Base-by-base conservation (phyloP, 2,797 vertebrate species). In the Anomalospiza imberbis region DNA sequence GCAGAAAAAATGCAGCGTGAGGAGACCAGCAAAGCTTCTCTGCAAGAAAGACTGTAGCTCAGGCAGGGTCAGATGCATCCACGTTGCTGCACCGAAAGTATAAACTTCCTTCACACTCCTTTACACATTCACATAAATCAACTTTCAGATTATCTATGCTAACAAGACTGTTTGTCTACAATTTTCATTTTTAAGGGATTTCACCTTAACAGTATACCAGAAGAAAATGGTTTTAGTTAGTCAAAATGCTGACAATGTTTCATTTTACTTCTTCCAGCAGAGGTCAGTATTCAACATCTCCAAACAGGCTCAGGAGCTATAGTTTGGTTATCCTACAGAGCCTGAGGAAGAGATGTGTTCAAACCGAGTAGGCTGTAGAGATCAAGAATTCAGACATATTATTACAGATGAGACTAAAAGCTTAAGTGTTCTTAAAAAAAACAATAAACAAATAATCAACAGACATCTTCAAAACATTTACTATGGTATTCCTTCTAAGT, bases 261-360 rank as follows among this genome's bases (percentile, higher is more conserved):
- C 29, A 45, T 60, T 89, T 73, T n/a, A 50, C 4, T 92, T 44
- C 21, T 89, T 89, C 95, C 95, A 91, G 85, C 38, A 94, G 91
- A 45, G 68, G 89, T 93, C 94, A 79, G 67, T 89, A 80, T 57
- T 70, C 36, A 68, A 82, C 48, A 76, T 1, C 17, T 34, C 55
- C 82, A 72, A 71, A 50, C 28, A 26, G 7, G 31, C 13, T n/a
- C n/a, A 51, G 29, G 15, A 51, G 10, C 9, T 65, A 1, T 12
- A 38, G 45, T 6, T 17, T 20, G 3, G 18, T 62, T 66, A 55
- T 22, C 26, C n/a, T 17, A 16, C 0, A 3, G 7, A 34, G 21
- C 26, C 45, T 18, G 9, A 83, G 17, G 11, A 83, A 95, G 24
- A 57, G 10, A 85, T 4, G 19, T 51, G 25, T 26, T 68, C 70